Evolutionary conservation across 2,113 vertebrate species (phyloP).

Genomic region (Sander lucioperca): DNA sequence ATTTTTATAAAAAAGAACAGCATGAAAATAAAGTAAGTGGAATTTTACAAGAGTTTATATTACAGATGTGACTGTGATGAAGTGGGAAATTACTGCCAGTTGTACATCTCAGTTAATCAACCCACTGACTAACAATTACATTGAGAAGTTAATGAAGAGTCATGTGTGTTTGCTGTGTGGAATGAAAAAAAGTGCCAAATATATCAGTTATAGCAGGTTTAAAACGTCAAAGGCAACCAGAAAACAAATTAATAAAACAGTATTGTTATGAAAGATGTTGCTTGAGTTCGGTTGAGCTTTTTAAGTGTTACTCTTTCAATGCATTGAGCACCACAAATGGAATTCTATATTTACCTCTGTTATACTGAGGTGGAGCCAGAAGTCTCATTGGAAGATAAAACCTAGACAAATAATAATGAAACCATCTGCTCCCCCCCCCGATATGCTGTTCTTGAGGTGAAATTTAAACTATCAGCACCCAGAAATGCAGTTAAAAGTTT

Average conservation of each 20-base stretch:
- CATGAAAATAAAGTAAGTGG: neutral
- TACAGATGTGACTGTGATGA: neutral
- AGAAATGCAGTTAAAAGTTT: neutral
- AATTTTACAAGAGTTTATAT: neutral
- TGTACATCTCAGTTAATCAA: neutral
- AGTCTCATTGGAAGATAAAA: neutral
- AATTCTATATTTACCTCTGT: neutral
- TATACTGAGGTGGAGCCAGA: neutral
- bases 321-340: neutral
- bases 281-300: neutral
- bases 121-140: neutral
- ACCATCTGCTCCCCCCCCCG: neutral
- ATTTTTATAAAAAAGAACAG: constrained; percentile 3
- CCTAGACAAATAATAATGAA: neutral
- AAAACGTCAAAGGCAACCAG: neutral
- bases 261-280: neutral
- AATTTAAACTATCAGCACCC: neutral
- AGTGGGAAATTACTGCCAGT: neutral
- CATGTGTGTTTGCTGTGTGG: neutral
- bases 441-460: neutral
- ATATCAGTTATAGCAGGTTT: neutral
- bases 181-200: neutral
- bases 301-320: neutral
- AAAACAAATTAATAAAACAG: neutral
- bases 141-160: neutral